Base-by-base conservation (phyloP, 2,888 invertebrate genomes). In the Sarcophaga carnaria region DNA sequence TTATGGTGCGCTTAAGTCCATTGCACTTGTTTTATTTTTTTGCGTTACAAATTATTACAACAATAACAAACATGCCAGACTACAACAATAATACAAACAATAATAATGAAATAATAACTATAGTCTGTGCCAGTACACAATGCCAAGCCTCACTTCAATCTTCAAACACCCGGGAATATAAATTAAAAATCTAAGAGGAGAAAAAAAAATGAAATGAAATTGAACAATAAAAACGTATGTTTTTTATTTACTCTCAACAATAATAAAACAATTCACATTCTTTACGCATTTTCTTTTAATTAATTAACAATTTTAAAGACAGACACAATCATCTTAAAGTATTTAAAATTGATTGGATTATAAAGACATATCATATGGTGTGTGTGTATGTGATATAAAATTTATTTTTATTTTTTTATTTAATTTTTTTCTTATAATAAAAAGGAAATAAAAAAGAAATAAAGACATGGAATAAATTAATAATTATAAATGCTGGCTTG, bases 121-220 rank as follows among this genome's bases (percentile, higher is more conserved):
- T 37, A 37, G 37, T 37, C 37, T 63, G 10, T 63, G 4, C 20
- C 37, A 71, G 60, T 47, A 67, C 37, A 77, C 27, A 83, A 54
- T 75, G 87, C 87, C 87, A 81, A 87, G 87, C 87, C 87, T 87
- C 81, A 81, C 78, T 84, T 70, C 27, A 84, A 84, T 79, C 81
- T 81, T 22, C 22, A 17, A 79, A 71, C 81, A 76, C 71, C 59
- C 62, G 64, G 63, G 87, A 81, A 87, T 87, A 87, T 84, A 75
- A 84, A 87, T 84, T 71, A 84, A 62, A 75, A 54, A 83, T 59
- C 54, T 20, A 70, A 62, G 4, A 49, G 4, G 5, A 49, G 5
- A 59, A 75, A 37, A 54, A 64, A 54, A 54, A 63, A 63, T n/a
- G 63, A 25, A 37, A 63, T 11, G 27, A 54, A 72, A 78, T 72